Conservation (phyloP, 2,888 invertebrate species). For the Sisyra terminalis region DNA sequence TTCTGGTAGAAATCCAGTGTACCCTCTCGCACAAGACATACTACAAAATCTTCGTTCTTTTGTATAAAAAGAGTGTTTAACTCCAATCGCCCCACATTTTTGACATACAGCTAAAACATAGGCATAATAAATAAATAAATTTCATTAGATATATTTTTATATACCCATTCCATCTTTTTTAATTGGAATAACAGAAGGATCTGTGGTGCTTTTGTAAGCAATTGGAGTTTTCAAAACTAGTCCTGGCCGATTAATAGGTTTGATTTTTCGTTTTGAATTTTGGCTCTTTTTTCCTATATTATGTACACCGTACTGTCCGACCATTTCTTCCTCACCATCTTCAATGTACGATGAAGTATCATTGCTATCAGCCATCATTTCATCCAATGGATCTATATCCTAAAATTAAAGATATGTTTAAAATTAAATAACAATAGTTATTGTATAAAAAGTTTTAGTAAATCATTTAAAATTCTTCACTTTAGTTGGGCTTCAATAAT, state of each 20-base stretch:
- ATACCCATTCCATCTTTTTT: conserved; percentile 81
- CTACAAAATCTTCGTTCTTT: conserved; percentile 69
- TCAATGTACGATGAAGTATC: conserved; percentile 28
- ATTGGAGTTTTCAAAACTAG: conserved; percentile 60
- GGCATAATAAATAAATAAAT: conserved; percentile 7
- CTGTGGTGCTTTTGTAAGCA: conserved; percentile 61
- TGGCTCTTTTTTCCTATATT: conserved; percentile 37
- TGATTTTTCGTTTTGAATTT: conserved; percentile 42
- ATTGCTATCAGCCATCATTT: conserved; percentile 26
- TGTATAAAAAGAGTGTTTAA: conserved; percentile 74
- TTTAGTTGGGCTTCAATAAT: too few relatives aligned
- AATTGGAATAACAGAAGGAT: conserved; percentile 74
- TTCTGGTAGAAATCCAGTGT: conserved; percentile 26
- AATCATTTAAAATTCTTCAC: too few relatives aligned
- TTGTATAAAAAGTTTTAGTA: too few relatives aligned
- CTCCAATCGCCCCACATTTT: conserved; percentile 70
- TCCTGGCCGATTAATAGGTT: conserved; percentile 56
- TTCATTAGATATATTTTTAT: conserved; percentile 1
- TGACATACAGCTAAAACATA: conserved; percentile 66
- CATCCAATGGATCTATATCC: conserved; percentile 27
- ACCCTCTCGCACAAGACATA: conserved; percentile 55
- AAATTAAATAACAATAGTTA: too few relatives aligned
- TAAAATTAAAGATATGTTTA: conserved; percentile 13
- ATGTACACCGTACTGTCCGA: conserved; percentile 30
- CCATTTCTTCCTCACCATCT: conserved; percentile 27